These are phyloP conservation scores for Phyllopteryx taeniolatus DNA, from an alignment of 2,113 vertebrate genomes.

Conservation along the genomic window DNA sequence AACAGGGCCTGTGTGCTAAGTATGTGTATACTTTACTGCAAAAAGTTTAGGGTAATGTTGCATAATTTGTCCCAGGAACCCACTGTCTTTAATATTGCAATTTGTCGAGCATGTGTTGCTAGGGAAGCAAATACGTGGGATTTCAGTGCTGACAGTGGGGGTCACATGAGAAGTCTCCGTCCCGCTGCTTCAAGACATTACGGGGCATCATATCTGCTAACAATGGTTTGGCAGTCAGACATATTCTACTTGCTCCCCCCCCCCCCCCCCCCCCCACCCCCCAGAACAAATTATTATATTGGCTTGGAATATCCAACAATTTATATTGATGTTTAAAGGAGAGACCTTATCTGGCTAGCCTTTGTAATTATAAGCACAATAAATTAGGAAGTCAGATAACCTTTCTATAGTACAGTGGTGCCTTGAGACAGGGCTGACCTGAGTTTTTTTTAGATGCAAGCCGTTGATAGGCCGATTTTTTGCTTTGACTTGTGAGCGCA, in stretches of 20 bases:
- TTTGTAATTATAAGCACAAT: not conserved
- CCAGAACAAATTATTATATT: not conserved
- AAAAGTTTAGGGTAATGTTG: constrained; percentile 12
- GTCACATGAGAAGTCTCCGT: constrained; percentile 7
- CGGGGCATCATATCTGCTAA: constrained; percentile 17
- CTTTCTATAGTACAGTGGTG: not conserved
- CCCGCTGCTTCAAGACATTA: constrained; percentile 16
- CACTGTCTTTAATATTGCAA: constrained; percentile 28
- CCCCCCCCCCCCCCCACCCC: too few relatives aligned
- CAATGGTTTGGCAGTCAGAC: constrained; percentile 23
- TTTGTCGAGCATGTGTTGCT: constrained; percentile 17
- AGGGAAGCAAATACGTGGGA: constrained; percentile 22
- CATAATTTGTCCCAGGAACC: constrained; percentile 3
- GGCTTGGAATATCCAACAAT: not conserved
- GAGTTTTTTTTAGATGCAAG: too few relatives aligned
- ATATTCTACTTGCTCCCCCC: not conserved
- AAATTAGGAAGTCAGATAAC: not conserved
- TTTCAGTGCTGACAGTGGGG: constrained; percentile 20
- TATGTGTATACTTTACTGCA: constrained; percentile 10
- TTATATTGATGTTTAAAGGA: not conserved
- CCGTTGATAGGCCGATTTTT: too few relatives aligned
- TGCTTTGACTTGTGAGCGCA: too few relatives aligned
- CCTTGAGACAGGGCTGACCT: not conserved
- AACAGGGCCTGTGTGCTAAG: constrained; percentile 12
- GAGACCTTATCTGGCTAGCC: not conserved